Evolutionary conservation across 92 coral and sea anemone genomes (phyloP), one percentile per base, ranked within the genome.

Genomic region (Phenganax subtilis): DNA sequence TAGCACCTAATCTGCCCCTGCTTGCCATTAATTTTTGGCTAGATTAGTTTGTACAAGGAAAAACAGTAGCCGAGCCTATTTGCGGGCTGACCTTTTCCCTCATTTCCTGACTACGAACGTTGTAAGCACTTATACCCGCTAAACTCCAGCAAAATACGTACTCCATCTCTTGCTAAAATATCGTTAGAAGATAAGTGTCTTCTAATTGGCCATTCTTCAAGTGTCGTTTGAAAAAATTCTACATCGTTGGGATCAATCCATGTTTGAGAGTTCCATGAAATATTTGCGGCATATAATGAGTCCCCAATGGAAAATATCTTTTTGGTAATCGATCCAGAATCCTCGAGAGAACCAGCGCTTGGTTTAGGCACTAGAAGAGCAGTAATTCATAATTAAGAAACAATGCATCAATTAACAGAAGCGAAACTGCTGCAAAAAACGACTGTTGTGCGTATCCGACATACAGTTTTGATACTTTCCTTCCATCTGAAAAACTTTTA

Each of bases 191-290:
- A 47, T 15, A 47, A 51, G 16, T 7, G 63, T 65, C 61, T 61
- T 44, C 25, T 25, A 12, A 3, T 8, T 12, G 57, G 72, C 72
- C 57, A 31, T 37, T 78, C 60, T 63, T 63, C 73, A 54, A 79
- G 16, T 1, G 59, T 52, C 9, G 63, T 37, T 27, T 79, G 74
- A 51, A 79, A 79, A 65, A 47, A 79, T 54, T 79, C 74, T 54
- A 79, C 69, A 62, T 63, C n/a, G 53, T 52, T 59, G 20, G 51
- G 14, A 20, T 79, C 54, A 4, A 20, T 8, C 83, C 83, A 79
- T 12, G 31, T 60, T 10, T 79, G 73, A n/a, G 69, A 31, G 55
- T 64, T 63, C 83, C 83, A 79, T 20, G 74, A 31, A 57, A 79
- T 64, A 51, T 54, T 65, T 54, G 83, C 74, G 63, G 83, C 56